Percentiles rank a stretch among this genome's conserved stretches.
These are phyloP conservation scores for Oegoconia quadripuncta DNA, from an alignment of 2,888 invertebrate genomes.

Conservation along the genomic window DNA sequence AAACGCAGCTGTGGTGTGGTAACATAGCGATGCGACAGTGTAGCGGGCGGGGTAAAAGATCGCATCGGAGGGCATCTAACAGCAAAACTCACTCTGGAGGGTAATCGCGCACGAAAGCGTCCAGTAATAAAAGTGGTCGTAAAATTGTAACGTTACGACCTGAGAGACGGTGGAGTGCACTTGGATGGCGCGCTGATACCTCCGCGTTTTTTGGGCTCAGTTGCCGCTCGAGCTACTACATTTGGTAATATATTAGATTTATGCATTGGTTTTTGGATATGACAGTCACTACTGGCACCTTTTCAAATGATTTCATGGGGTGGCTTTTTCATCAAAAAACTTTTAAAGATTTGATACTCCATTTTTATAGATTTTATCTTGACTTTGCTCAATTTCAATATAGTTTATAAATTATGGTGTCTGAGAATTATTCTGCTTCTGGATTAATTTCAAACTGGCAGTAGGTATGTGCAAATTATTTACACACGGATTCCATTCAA, in stretches of 20 bases:
- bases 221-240: constrained; percentile 34
- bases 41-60: constrained; percentile 39
- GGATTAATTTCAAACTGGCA: no score
- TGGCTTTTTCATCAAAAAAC: not conserved
- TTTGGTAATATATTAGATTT: constrained; percentile 56
- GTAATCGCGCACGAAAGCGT: constrained; percentile 79
- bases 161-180: constrained; percentile 68
- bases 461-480: no score
- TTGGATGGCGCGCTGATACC: constrained; percentile 70
- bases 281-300: constrained; percentile 30
- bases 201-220: constrained; percentile 64
- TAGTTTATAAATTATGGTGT: no score
- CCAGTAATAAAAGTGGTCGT: constrained; percentile 76
- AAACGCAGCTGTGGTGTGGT: constrained; percentile 42
- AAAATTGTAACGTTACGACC: constrained; percentile 77
- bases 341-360: not conserved
- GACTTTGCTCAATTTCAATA: no score
- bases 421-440: no score
- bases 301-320: constrained; percentile 10
- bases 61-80: constrained; percentile 61
- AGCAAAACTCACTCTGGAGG: constrained; percentile 78
- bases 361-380: no score
- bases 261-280: constrained; percentile 47
- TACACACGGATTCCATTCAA: no score
- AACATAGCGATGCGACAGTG: constrained; percentile 29